phyloP scores from a whole-genome alignment of 2,113 vertebrate species.

The Platanista minor region DNA sequence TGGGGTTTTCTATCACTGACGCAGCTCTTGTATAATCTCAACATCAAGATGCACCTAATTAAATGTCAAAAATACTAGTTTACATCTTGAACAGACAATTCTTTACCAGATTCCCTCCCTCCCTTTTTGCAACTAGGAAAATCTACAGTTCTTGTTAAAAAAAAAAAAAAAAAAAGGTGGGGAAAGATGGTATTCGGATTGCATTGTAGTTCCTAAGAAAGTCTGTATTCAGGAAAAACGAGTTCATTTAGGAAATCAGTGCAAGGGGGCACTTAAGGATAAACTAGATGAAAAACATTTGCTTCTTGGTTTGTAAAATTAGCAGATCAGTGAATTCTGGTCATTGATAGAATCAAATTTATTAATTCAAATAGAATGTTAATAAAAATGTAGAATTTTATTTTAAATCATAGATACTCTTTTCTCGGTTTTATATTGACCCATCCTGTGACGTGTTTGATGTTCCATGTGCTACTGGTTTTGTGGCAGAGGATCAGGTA shows the following conservation, averaged over 20 bases:
- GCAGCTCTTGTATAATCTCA: background rate
- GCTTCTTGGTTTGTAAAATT: background rate
- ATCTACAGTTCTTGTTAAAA: background rate
- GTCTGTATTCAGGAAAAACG: conserved; percentile 49
- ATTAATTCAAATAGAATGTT: background rate
- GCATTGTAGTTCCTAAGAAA: conserved; percentile 31
- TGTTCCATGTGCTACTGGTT: background rate
- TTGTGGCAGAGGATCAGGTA: background rate
- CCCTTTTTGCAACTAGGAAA: background rate
- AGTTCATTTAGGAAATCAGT: conserved; percentile 49
- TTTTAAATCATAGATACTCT: background rate
- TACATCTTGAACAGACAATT: background rate
- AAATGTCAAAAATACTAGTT: background rate
- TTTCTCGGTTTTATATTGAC: background rate
- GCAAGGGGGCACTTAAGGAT: conserved; percentile 58
- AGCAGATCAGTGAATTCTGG: background rate
- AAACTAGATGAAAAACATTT: background rate
- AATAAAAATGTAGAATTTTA: background rate
- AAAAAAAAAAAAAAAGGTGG: background rate
- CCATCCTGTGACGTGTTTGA: background rate
- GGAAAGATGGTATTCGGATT: conserved; percentile 29
- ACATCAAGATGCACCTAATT: background rate
- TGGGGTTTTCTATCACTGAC: background rate
- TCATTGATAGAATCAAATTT: background rate
- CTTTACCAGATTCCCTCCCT: background rate